A percentile compares a stretch with the other conserved stretches of the same genome.
These are phyloP conservation scores for Phoxinus dragarum DNA, from an alignment of 2,797 vertebrate genomes.

Conservation along the genomic window DNA sequence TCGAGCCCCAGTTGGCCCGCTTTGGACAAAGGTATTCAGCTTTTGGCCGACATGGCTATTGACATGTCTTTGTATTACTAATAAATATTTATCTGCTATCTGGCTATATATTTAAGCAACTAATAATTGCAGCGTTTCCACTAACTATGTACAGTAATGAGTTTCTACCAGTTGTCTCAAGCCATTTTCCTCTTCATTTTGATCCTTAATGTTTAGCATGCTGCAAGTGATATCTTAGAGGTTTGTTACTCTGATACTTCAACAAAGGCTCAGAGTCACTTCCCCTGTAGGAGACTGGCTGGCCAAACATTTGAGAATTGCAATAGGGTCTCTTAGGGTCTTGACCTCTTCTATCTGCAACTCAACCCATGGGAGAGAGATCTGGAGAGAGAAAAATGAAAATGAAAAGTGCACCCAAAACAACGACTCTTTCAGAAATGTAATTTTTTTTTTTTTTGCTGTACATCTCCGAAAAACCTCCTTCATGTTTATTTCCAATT, in stretches of 20 bases:
- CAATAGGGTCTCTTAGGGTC: slow-evolving; percentile 65
- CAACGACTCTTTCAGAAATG: not conserved
- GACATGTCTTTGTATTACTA: not conserved
- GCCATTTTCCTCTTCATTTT: not conserved
- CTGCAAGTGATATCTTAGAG: not conserved
- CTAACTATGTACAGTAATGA: not conserved
- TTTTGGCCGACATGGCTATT: not conserved
- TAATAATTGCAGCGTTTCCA: slow-evolving; percentile 7
- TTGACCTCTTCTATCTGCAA: slow-evolving; percentile 66
- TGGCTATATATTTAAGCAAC: not conserved
- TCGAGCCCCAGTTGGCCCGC: too few relatives aligned
- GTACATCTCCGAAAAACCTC: not conserved
- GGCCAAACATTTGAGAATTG: slow-evolving; percentile 73
- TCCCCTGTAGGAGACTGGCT: slow-evolving; percentile 76
- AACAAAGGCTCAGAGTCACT: slow-evolving; percentile 76
- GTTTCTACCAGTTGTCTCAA: not conserved
- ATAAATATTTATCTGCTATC: not conserved
- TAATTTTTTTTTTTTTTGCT: not conserved
- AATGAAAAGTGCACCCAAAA: not conserved
- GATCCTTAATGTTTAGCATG: not conserved
- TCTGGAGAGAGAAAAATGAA: slow-evolving; percentile 58
- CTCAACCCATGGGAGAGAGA: slow-evolving; percentile 76
- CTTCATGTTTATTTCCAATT: not conserved
- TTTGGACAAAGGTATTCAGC: too few relatives aligned
- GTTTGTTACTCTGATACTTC: slow-evolving; percentile 52